These are phyloP conservation scores for Dipus sagitta DNA, from an alignment of 2,797 vertebrate species.

Conservation along the genomic window DNA sequence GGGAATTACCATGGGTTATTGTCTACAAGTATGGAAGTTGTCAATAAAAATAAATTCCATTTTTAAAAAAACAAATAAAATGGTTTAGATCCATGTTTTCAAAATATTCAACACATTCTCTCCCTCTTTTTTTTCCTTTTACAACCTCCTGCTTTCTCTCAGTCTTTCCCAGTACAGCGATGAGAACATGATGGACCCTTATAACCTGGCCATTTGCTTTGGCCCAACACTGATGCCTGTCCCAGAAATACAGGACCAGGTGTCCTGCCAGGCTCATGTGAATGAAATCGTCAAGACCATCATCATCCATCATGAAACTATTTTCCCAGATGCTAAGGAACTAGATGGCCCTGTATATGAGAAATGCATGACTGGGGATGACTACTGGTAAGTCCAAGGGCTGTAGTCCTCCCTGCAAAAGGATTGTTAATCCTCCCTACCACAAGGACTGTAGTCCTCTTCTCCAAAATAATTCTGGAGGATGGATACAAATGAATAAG, in stretches of 20 bases:
- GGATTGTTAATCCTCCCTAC: not conserved
- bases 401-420: not conserved
- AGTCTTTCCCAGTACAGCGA: conserved; percentile 98
- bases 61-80: not conserved
- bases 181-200: conserved; percentile 99
- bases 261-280: conserved; percentile 98
- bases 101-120: not conserved
- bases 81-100: conserved; percentile 17
- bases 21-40: no score
- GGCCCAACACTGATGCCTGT: conserved; percentile 98
- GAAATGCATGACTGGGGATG: conserved; percentile 99
- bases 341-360: conserved; percentile 98
- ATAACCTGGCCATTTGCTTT: conserved; percentile 99
- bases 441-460: not conserved
- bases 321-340: conserved; percentile 97
- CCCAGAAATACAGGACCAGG: conserved; percentile 98
- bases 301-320: conserved; percentile 97
- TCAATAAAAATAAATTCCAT: no score
- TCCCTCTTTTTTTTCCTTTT: conserved; percentile 57
- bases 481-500: not conserved
- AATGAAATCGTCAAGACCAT: conserved; percentile 99
- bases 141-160: conserved; percentile 74
- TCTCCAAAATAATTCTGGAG: not conserved
- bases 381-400: conserved; percentile 94
- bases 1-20: no score